phyloP scores from a whole-genome alignment of 1,140 invertebrate genomes.

The Bradysia coprophila region DNA sequence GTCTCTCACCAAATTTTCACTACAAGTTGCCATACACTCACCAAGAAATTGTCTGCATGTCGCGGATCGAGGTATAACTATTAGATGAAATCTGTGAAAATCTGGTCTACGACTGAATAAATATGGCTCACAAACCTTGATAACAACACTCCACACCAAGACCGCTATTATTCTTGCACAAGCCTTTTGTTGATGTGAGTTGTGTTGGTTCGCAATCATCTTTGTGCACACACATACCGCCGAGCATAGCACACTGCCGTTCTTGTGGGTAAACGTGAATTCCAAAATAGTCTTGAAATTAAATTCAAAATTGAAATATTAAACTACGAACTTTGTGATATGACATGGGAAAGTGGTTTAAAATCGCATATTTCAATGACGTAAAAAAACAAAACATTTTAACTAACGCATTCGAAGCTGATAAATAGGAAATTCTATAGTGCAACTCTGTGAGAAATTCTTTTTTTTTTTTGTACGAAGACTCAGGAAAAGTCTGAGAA shows the following conservation, averaged over 20 bases:
- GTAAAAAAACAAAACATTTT: too few species aligned
- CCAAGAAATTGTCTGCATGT: neutral
- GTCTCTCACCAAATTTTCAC: neutral
- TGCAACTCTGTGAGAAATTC: too few species aligned
- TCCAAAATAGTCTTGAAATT: neutral
- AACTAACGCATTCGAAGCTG: too few species aligned
- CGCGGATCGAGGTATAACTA: neutral
- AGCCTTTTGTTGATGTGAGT: neutral
- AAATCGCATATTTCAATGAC: too few species aligned
- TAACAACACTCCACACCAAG: neutral
- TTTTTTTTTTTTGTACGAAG: too few species aligned
- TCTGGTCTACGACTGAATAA: neutral
- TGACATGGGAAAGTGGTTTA: too few species aligned
- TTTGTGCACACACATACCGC: neutral
- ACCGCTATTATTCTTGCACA: neutral
- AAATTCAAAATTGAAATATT: too few species aligned
- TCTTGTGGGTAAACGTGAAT: neutral
- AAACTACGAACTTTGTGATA: too few species aligned
- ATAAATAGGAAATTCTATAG: too few species aligned
- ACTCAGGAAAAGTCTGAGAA: too few species aligned
- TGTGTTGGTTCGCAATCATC: neutral
- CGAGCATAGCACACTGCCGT: neutral
- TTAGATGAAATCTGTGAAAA: neutral
- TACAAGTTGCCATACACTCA: neutral
- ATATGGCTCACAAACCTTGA: neutral